Conservation (phyloP, 1,140 invertebrate species). For the Paramacrobiotus metropolitanus region DNA sequence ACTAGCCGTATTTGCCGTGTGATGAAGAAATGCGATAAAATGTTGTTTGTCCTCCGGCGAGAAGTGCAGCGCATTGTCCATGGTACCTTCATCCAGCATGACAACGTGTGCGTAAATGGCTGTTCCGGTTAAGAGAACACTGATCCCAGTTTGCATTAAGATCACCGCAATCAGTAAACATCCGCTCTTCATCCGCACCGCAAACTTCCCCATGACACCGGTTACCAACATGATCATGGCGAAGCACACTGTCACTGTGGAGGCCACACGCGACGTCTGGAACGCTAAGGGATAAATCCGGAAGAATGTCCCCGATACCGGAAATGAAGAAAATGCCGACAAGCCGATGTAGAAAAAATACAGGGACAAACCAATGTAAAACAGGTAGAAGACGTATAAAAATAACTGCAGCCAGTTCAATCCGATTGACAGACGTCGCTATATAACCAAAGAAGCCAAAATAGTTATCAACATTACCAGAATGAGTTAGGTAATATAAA, state of each 20-base stretch:
- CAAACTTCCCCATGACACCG: not conserved
- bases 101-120: not conserved
- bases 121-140: not conserved
- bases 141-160: not conserved
- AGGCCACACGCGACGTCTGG: not conserved
- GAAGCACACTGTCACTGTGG: not conserved
- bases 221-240: not conserved
- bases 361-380: not conserved
- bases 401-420: too few relatives aligned
- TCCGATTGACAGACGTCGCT: too few relatives aligned
- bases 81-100: not conserved
- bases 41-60: not conserved
- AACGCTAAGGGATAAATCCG: not conserved
- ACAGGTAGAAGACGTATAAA: not conserved
- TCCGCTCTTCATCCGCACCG: not conserved
- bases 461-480: too few relatives aligned
- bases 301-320: not conserved
- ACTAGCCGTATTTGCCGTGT: too few relatives aligned
- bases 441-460: too few relatives aligned
- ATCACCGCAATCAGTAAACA: not conserved
- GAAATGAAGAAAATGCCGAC: not conserved
- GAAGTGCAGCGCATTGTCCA: not conserved
- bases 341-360: not conserved
- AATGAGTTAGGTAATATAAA: too few relatives aligned
- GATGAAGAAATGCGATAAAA: too few relatives aligned